Evolutionary conservation across 1,140 invertebrate species (phyloP).

Genomic region (Parasteatoda tepidariorum): DNA sequence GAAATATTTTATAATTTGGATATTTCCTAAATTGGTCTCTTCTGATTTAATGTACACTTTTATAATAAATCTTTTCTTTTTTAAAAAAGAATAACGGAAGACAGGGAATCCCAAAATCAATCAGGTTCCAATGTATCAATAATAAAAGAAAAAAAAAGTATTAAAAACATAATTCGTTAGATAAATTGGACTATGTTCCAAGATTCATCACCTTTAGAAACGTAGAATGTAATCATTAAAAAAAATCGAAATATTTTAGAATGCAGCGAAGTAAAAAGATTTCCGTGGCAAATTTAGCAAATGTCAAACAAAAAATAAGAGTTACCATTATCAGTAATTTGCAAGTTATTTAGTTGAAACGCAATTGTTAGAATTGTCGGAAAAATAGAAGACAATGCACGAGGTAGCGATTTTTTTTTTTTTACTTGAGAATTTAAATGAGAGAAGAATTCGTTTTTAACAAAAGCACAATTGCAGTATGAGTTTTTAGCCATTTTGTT

Average conservation of each 20-base stretch:
- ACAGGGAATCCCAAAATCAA: neutral
- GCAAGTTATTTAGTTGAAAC: slow-evolving; percentile 38
- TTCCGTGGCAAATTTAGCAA: slow-evolving; percentile 60
- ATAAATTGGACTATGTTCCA: slow-evolving; percentile 32
- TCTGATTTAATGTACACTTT: too few species aligned
- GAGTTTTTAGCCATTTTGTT: neutral
- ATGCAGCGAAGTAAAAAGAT: slow-evolving; percentile 42
- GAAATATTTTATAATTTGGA: too few species aligned
- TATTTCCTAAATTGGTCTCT: too few species aligned
- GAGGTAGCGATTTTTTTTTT: slow-evolving; percentile 37
- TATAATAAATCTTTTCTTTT: too few species aligned
- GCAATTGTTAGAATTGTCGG: slow-evolving; percentile 19
- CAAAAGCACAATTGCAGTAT: slow-evolving; percentile 30
- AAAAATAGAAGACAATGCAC: slow-evolving; percentile 43
- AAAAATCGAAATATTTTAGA: slow-evolving; percentile 45
- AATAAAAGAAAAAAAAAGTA: neutral
- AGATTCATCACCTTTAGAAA: slow-evolving; percentile 7
- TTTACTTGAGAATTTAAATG: neutral
- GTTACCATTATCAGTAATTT: slow-evolving; percentile 27
- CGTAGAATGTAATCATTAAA: slow-evolving; percentile 12
- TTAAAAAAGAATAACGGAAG: too few species aligned
- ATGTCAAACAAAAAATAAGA: slow-evolving; percentile 25
- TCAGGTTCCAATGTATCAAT: neutral
- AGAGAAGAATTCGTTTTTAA: neutral
- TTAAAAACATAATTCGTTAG: slow-evolving; percentile 17